Evolutionary conservation across 2,888 invertebrate genomes (phyloP).

Genomic region (Dexiosoma caninum): DNA sequence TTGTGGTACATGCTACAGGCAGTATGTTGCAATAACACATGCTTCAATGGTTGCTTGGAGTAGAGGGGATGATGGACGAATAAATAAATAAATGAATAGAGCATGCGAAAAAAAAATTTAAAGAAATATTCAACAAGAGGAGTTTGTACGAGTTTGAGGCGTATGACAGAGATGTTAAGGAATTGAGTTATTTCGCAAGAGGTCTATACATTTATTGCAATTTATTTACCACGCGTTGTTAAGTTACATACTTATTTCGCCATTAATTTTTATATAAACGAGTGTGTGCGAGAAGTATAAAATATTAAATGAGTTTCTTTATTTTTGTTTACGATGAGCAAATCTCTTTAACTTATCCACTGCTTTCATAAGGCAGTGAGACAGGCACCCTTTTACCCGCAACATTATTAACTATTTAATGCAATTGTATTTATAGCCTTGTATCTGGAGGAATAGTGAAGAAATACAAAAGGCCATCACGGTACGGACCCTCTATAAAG

Average conservation of each 20-base stretch:
- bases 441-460: background rate
- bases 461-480: background rate
- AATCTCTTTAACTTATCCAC: background rate
- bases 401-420: background rate
- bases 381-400: background rate
- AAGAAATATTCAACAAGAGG: conserved; percentile 11
- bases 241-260: no score
- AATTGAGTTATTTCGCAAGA: background rate
- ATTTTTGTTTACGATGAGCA: background rate
- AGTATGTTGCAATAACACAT: conserved; percentile 48
- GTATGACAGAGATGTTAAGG: background rate
- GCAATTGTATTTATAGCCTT: background rate
- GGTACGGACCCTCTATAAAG: background rate
- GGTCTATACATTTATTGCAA: background rate
- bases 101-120: background rate
- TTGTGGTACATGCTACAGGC: conserved; percentile 40
- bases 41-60: conserved; percentile 27
- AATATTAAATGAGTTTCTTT: conserved; percentile 35
- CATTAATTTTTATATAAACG: background rate
- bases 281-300: conserved; percentile 3
- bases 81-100: background rate
- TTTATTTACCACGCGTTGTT: background rate
- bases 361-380: background rate
- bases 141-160: background rate
- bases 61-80: background rate